Evolutionary conservation across 2,113 vertebrate species (phyloP).

Genomic region (Bufo bufo): DNA sequence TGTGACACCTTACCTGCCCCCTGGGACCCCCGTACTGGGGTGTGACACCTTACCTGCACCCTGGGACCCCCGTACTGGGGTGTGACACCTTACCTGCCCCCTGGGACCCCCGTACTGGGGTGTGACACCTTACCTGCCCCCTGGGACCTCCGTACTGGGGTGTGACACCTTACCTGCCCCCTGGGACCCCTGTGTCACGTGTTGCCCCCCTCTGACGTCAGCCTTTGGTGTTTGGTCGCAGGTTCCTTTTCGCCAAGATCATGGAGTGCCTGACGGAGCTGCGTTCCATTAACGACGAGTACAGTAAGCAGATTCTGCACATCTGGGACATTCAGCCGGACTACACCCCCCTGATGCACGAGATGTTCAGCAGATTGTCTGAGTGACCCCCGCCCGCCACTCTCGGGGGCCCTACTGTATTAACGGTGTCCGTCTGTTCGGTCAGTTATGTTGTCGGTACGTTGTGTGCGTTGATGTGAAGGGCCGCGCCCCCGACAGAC

Average conservation of each 20-base stretch:
- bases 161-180: neutral
- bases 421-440: neutral
- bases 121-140: too few relatives aligned
- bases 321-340: slow-evolving; percentile 77
- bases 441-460: neutral
- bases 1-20: neutral
- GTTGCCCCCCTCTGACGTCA: too few relatives aligned
- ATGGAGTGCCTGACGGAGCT: slow-evolving; percentile 78
- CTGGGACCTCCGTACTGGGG: neutral
- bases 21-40: neutral
- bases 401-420: neutral
- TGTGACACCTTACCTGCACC: too few relatives aligned
- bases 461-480: neutral
- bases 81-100: too few relatives aligned
- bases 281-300: slow-evolving; percentile 75
- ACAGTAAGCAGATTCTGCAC: slow-evolving; percentile 71
- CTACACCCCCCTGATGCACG: slow-evolving; percentile 74
- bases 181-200: too few relatives aligned
- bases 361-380: slow-evolving; percentile 71
- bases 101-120: too few relatives aligned
- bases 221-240: slow-evolving; percentile 56
- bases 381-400: neutral
- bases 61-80: too few relatives aligned
- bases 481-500: too few relatives aligned
- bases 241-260: slow-evolving; percentile 80